Percentiles rank a stretch among this genome's conserved stretches.
Conservation (phyloP, 2,888 invertebrate genomes). For the Ornithoptera alexandrae region DNA sequence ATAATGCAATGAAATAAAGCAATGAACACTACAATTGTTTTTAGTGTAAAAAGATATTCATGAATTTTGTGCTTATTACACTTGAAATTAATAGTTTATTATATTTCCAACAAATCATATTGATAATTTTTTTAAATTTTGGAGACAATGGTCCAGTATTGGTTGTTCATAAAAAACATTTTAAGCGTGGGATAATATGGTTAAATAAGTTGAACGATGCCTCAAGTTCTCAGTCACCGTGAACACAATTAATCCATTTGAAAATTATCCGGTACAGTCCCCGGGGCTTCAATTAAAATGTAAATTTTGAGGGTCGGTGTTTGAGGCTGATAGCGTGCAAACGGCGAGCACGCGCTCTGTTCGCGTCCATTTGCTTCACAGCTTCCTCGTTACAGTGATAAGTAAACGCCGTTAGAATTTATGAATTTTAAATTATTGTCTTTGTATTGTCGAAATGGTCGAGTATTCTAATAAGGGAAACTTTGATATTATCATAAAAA, state of each 20-base stretch:
- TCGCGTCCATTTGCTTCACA: constrained; percentile 35
- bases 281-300: constrained; percentile 66
- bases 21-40: no score
- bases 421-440: constrained; percentile 38
- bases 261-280: constrained; percentile 63
- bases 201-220: constrained; percentile 31
- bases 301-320: constrained; percentile 51
- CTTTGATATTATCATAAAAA: no score
- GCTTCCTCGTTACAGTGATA: constrained; percentile 14
- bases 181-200: constrained; percentile 31
- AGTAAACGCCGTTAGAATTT: constrained; percentile 39
- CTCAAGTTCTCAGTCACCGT: constrained; percentile 34
- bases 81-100: no score
- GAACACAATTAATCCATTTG: constrained; percentile 64
- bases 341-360: constrained; percentile 36
- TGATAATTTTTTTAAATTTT: no score
- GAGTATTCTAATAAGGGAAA: background rate
- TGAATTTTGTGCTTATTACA: no score
- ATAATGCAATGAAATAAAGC: no score
- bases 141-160: no score
- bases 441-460: background rate
- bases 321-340: constrained; percentile 37
- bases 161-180: constrained; percentile 8
- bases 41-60: no score
- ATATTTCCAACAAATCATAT: no score